phyloP scores from a whole-genome alignment of 2,888 invertebrate species.

The Gymnoscelis rufifasciata region DNA sequence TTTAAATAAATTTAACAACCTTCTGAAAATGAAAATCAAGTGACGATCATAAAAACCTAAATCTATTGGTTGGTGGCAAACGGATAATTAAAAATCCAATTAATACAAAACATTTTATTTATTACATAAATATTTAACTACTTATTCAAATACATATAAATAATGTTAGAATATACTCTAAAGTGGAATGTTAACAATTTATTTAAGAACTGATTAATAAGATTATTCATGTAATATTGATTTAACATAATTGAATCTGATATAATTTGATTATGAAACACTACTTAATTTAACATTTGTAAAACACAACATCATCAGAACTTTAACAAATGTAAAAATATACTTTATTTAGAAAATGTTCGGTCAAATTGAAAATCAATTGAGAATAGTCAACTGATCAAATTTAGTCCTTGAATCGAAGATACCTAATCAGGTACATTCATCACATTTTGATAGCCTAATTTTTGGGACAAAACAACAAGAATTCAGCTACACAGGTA shows the following conservation, averaged over 20 bases:
- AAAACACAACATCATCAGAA: neutral
- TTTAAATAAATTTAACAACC: no score
- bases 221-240: conserved; percentile 27
- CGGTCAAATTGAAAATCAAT: neutral
- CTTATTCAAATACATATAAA: conserved; percentile 41
- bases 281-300: neutral
- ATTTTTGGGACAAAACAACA: neutral
- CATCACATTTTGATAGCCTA: neutral
- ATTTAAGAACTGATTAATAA: conserved; percentile 13
- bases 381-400: no score
- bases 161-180: conserved; percentile 32
- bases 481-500: neutral
- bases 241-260: conserved; percentile 2
- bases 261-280: neutral
- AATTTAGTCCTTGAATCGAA: neutral
- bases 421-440: neutral
- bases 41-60: no score
- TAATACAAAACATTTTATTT: conserved; percentile 31
- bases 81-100: neutral
- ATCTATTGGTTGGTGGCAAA: no score
- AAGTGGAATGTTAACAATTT: conserved; percentile 29
- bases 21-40: no score
- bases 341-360: neutral
- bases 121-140: conserved; percentile 50
- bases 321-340: neutral